Conservation (phyloP, 2,888 invertebrate species). For the Nomada fucata region DNA sequence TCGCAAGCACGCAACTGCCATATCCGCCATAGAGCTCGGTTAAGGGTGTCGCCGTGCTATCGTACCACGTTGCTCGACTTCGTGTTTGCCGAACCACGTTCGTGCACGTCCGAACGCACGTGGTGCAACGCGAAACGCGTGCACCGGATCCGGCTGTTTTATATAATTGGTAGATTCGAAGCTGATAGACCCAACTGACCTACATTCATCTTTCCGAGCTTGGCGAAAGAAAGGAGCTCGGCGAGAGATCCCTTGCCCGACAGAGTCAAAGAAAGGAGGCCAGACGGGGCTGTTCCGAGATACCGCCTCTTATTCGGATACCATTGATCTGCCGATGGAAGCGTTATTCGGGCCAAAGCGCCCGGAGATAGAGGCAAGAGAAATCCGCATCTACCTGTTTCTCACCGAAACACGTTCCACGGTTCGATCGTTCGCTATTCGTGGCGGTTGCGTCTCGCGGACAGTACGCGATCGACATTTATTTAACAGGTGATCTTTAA, state of each 20-base stretch:
- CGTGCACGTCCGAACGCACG: constrained; percentile 49
- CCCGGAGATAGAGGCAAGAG: constrained; percentile 26
- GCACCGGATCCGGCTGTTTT: constrained; percentile 47
- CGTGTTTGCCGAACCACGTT: constrained; percentile 15
- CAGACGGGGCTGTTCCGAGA: constrained; percentile 40
- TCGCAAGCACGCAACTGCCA: not conserved
- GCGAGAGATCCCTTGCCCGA: constrained; percentile 33
- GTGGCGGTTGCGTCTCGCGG: not conserved
- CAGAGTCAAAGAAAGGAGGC: constrained; percentile 46
- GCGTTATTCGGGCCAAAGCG: constrained; percentile 41
- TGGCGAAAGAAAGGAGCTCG: constrained; percentile 17
- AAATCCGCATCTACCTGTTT: constrained; percentile 44
- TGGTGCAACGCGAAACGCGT: constrained; percentile 36
- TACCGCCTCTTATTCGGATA: constrained; percentile 67
- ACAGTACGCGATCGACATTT: not conserved
- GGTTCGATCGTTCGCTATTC: constrained; percentile 15
- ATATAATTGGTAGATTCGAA: constrained; percentile 64
- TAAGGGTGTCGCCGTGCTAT: too few species aligned
- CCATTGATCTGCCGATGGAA: constrained; percentile 67
- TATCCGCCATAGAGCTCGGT: too few species aligned
- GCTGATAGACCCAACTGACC: constrained; percentile 57
- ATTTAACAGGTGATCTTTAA: not conserved
- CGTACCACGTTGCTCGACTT: too few species aligned
- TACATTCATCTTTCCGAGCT: constrained; percentile 52
- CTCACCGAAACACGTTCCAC: constrained; percentile 14